A percentile compares a stretch with the other conserved stretches of the same genome.
phyloP scores from a whole-genome alignment of 2,113 vertebrate species.

The Seriola dumerili region DNA sequence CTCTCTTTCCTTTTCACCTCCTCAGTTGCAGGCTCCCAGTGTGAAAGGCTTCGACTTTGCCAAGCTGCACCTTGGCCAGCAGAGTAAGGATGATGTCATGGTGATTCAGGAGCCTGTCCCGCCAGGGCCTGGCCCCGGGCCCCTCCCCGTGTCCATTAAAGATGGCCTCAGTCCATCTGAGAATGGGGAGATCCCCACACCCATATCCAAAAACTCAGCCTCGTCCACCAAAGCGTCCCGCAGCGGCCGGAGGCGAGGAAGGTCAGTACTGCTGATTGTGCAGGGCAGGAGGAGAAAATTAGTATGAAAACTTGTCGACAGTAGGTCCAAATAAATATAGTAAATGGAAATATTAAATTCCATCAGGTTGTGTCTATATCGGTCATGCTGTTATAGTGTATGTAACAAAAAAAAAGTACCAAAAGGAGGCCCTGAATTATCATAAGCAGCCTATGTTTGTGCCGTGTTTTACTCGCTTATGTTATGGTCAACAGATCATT shows the following conservation, averaged over 20 bases:
- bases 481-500: not conserved
- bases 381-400: not conserved
- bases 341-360: not conserved
- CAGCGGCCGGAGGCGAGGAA: conserved; percentile 88
- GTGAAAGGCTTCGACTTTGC: conserved; percentile 99
- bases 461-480: conserved; percentile 3
- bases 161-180: conserved; percentile 91
- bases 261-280: conserved; percentile 81
- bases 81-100: conserved; percentile 94
- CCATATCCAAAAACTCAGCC: conserved; percentile 85
- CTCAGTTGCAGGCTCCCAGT: conserved; percentile 93
- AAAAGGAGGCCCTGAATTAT: not conserved
- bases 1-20: conserved; percentile 1
- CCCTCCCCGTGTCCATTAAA: conserved; percentile 83
- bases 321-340: not conserved
- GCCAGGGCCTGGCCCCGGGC: conserved; percentile 73
- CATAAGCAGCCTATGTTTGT: not conserved
- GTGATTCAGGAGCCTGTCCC: conserved; percentile 91
- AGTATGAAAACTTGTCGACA: not conserved
- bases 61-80: conserved; percentile 98
- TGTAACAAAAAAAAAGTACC: not conserved
- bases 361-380: not conserved
- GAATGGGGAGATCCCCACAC: conserved; percentile 91
- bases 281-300: not conserved
- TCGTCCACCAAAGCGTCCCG: conserved; percentile 89